Evolutionary conservation across 2,888 invertebrate genomes (phyloP).

Genomic region (Drosophila merina): DNA sequence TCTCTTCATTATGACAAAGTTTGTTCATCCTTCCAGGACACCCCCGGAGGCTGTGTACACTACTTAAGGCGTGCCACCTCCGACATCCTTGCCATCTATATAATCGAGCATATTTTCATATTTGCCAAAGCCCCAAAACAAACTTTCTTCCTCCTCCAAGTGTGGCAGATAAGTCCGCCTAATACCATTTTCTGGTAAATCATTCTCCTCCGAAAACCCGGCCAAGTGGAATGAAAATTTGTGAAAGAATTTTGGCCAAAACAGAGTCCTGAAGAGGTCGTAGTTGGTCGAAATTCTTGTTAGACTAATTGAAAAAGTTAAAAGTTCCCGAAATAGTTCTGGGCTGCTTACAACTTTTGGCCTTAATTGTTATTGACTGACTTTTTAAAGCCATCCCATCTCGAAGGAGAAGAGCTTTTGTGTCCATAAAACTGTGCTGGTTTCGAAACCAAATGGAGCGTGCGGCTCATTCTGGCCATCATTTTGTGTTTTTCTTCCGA

Average conservation of each 20-base stretch:
- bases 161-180: slow-evolving; percentile 34
- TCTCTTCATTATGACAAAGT: slow-evolving; percentile 59
- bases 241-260: slow-evolving; percentile 21
- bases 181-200: slow-evolving; percentile 32
- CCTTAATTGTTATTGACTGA: slow-evolving; percentile 76
- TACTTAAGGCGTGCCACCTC: slow-evolving; percentile 43
- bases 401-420: slow-evolving; percentile 17
- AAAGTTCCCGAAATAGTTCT: slow-evolving; percentile 59
- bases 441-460: slow-evolving; percentile 45
- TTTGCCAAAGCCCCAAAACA: slow-evolving; percentile 55
- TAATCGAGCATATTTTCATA: slow-evolving; percentile 70
- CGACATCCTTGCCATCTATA: slow-evolving; percentile 53
- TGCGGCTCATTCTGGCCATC: slow-evolving; percentile 37
- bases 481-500: slow-evolving; percentile 46
- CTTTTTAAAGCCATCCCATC: slow-evolving; percentile 26
- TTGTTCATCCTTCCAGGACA: slow-evolving; percentile 14
- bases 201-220: slow-evolving; percentile 10
- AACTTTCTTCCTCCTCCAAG: slow-evolving; percentile 21
- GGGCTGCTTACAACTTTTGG: neutral
- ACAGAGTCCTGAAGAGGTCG: neutral
- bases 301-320: slow-evolving; percentile 77
- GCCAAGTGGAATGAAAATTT: slow-evolving; percentile 33
- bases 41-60: slow-evolving; percentile 43
- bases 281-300: slow-evolving; percentile 55
- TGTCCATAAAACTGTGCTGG: slow-evolving; percentile 45